Evolutionary conservation across 2,797 vertebrate genomes (phyloP), one percentile per base, ranked within the genome.

Genomic region (Pseudochirops corinnae): DNA sequence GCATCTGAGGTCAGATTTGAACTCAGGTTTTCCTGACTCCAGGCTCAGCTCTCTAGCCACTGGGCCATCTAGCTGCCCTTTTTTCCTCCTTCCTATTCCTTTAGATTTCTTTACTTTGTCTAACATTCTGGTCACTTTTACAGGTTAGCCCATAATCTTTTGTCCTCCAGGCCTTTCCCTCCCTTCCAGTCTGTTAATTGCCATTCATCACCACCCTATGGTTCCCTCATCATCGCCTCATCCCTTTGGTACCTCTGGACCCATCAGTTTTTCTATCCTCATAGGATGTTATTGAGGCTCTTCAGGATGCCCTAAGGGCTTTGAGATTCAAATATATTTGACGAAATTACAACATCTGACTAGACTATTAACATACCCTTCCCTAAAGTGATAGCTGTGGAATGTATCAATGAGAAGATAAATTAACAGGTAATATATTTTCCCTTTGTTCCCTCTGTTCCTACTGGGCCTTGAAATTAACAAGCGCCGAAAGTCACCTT

Each of bases 381-480:
- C 92, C 31, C 93, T 50, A 92, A 95, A 91, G 55, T 33, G 67
- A 96, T 18, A 74, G 56, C 90, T 91, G 29, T 55, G 57, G 55
- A 93, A 14, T 91, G 1, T 56, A 94, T 95, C 96, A 94, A 92
- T 82, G 90, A 94, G 91, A 93, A 97, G 94, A 97, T 93, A 60
- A 95, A 95, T 91, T 55, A 94, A 92, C 53, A 96, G 58, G 31
- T 92, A 95, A 96, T 91, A 96, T 93, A 95, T 82, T 46, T 93
- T 60, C 57, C 93, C 31, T 94, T 96, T 90, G 90, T 95, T 96
- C 56, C 55, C 92, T 91, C 60, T 31, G 55, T 96, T 98, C 95
- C 94, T 96, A 96, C 56, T 90, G 46, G 90, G 94, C 94, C 60
- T 96, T 95, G n/a, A 97, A 94, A 97, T 96, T 87, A 92, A 60